phyloP scores from a whole-genome alignment of 2,113 vertebrate genomes.

The Sinocyclocheilus maitianheensis region DNA sequence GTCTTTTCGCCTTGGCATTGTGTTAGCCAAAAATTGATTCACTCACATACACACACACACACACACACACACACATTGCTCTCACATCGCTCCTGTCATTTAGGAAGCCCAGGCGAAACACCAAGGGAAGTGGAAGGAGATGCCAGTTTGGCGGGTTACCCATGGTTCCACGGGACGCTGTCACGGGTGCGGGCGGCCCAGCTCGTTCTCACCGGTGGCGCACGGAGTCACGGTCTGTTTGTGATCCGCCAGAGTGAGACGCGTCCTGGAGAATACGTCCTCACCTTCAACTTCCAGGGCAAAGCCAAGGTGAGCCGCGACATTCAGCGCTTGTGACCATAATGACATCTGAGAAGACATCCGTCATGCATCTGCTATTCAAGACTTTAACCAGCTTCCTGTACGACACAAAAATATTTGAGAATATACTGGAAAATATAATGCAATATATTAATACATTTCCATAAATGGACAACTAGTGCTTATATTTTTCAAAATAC shows the following conservation, averaged over 20 bases:
- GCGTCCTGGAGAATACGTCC: slow-evolving; percentile 91
- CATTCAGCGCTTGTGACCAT: neutral
- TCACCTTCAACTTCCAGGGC: slow-evolving; percentile 99
- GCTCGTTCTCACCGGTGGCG: slow-evolving; percentile 88
- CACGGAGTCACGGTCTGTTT: slow-evolving; percentile 90
- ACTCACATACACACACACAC: too few species aligned
- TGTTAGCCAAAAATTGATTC: too few species aligned
- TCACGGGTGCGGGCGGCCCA: slow-evolving; percentile 92
- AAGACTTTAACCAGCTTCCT: neutral
- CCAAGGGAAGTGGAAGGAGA: slow-evolving; percentile 66
- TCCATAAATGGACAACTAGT: neutral
- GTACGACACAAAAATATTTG: neutral
- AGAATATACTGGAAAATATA: neutral
- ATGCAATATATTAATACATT: too few species aligned
- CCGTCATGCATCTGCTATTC: neutral
- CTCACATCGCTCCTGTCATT: neutral
- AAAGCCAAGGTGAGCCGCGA: slow-evolving; percentile 87
- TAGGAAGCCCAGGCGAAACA: slow-evolving; percentile 70
- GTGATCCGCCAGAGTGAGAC: slow-evolving; percentile 98
- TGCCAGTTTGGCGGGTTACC: slow-evolving; percentile 82
- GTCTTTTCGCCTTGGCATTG: too few species aligned
- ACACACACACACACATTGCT: too few species aligned
- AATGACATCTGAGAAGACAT: too few species aligned
- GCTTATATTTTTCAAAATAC: neutral
- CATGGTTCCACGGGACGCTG: slow-evolving; percentile 96